These are phyloP conservation scores for human DNA, from an alignment of 2,113 vertebrate genomes.

Conservation along the genomic window GRCh38 chr11:21505001-21505500, in stretches of 20 bases:
- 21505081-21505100: background rate
- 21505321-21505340: background rate
- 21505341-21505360: background rate
- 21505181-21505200: background rate
- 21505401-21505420: background rate
- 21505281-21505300: background rate
- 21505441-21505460: background rate
- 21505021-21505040: background rate
- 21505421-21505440: background rate
- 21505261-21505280: background rate
- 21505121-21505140: background rate
- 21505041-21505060: background rate
- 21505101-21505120: no score
- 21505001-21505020: background rate
- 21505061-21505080: background rate
- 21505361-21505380: background rate
- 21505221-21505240: background rate
- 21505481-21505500: background rate
- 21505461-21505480: background rate
- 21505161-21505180: background rate
- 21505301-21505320: background rate
- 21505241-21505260: background rate
- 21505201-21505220: no score
- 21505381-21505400: background rate
- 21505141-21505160: background rate